Evolutionary conservation across 1,140 invertebrate species (phyloP), one percentile per base, ranked within the genome.

Genomic region (Nephila pilipes): DNA sequence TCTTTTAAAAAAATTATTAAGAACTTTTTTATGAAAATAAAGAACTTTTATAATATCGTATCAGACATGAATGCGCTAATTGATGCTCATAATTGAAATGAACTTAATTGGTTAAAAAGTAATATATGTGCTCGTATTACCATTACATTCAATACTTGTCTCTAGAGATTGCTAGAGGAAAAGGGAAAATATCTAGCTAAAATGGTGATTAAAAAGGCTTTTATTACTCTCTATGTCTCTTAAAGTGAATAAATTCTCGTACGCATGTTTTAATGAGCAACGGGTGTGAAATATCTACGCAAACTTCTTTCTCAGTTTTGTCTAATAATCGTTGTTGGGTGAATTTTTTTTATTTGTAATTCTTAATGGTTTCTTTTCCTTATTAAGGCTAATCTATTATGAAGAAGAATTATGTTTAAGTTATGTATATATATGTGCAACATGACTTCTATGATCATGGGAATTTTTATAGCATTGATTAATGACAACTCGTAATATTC

Each of bases 221-320:
- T 69, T 69, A 69, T 69, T 69, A 69, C 29, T 69, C 65, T 12
- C 5, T 29, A 29, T 2, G 18, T 69, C 69, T 36, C 69, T 83
- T 83, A 83, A 2, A 83, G 46, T 10, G 46, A 83, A 83, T 83
- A 57, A 83, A 83, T n/a, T 83, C 38, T 20, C 54, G 54, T 54
- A 83, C 20, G 80, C 38, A 55, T 83, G 46, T 46, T 54, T 25
- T 25, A 57, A 83, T 83, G 38, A 83, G n/a, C 22, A 54, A 57
- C n/a, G 54, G 46, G 46, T 38, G 80, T 83, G 69, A 83, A 55
- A 8, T n/a, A 54, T 83, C 80, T 25, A 55, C 80, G 29, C 80
- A 25, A 83, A 81, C 36, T 12, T 22, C 36, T 81, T 81, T 22
- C 22, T 4, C 18, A 75, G 69, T 16, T 75, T 75, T 75, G 14